These are phyloP conservation scores for Aphelenchoides avenae DNA, from an alignment of 1,140 invertebrate genomes.

Conservation along the genomic window DNA sequence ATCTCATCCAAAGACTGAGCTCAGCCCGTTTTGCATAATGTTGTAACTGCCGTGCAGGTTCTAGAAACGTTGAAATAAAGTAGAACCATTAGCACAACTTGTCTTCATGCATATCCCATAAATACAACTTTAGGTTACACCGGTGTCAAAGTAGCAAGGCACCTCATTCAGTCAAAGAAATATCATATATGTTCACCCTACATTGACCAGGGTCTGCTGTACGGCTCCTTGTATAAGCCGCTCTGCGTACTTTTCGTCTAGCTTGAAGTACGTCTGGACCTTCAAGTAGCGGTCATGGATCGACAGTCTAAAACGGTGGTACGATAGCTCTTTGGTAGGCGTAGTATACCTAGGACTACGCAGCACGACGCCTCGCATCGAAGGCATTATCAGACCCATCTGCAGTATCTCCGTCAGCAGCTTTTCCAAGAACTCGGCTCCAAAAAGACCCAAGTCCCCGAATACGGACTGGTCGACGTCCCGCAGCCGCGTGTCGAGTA, in stretches of 20 bases:
- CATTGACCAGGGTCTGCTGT: constrained; percentile 47
- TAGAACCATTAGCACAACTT: too few relatives aligned
- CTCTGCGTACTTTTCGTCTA: constrained; percentile 56
- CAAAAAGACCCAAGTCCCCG: constrained; percentile 55
- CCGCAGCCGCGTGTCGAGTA: constrained; percentile 43
- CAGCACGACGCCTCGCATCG: constrained; percentile 56
- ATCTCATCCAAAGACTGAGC: too few relatives aligned
- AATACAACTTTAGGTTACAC: too few relatives aligned
- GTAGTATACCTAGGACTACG: constrained; percentile 55
- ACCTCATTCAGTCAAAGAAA: too few relatives aligned
- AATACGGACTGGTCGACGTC: constrained; percentile 57
- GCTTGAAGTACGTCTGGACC: constrained; percentile 58
- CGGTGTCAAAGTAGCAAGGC: too few relatives aligned
- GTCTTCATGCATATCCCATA: too few relatives aligned
- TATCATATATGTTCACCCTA: constrained; percentile 48
- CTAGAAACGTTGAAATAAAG: too few relatives aligned
- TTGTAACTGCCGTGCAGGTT: too few relatives aligned
- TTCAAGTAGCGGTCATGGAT: constrained; percentile 55
- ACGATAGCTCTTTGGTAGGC: constrained; percentile 2
- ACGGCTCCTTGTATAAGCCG: constrained; percentile 57
- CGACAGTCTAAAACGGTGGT: constrained; percentile 37
- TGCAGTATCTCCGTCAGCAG: constrained; percentile 58
- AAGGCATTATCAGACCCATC: constrained; percentile 54
- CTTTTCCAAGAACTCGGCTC: constrained; percentile 57
- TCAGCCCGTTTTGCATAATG: too few relatives aligned